These are phyloP conservation scores for Lasioglossum albipes DNA, from an alignment of 1,140 invertebrate genomes.

Conservation along the genomic window DNA sequence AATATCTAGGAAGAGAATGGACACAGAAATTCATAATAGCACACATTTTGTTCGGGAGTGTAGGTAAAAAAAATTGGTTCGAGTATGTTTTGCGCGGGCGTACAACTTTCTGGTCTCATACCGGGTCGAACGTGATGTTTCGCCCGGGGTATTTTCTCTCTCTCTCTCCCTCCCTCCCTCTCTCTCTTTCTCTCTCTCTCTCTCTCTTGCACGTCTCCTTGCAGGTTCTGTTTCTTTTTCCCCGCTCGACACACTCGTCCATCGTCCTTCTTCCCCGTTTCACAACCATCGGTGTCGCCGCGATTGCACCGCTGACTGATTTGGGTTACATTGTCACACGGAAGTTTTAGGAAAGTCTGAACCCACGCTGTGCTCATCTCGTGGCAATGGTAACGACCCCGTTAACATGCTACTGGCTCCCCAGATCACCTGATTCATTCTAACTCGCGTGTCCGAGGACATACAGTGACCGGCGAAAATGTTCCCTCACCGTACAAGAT, in stretches of 20 bases:
- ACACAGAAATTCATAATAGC: no score
- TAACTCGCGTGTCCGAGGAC: background rate
- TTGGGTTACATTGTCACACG: conserved; percentile 45
- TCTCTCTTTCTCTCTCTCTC: background rate
- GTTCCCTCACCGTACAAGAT: no score
- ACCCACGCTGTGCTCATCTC: conserved; percentile 1
- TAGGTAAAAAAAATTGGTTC: conserved; percentile 50
- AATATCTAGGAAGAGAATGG: no score
- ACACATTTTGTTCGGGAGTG: no score
- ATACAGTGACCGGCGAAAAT: no score
- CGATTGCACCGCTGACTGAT: conserved; percentile 51
- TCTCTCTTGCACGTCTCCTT: conserved; percentile 4
- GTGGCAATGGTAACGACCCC: conserved; percentile 17
- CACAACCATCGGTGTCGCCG: conserved; percentile 40
- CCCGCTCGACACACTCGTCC: background rate
- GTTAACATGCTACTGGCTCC: conserved; percentile 12
- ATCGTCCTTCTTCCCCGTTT: conserved; percentile 23
- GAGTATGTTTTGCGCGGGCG: conserved; percentile 52
- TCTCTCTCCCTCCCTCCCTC: background rate
- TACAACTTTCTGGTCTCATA: conserved; percentile 59
- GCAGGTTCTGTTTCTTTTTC: conserved; percentile 5
- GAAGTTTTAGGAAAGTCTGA: conserved; percentile 26
- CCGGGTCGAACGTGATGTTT: conserved; percentile 62
- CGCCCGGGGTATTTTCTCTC: conserved; percentile 31
- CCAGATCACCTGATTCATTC: background rate